phyloP scores from a whole-genome alignment of 2,888 invertebrate species.

The Stenchaetothrips biformis region DNA sequence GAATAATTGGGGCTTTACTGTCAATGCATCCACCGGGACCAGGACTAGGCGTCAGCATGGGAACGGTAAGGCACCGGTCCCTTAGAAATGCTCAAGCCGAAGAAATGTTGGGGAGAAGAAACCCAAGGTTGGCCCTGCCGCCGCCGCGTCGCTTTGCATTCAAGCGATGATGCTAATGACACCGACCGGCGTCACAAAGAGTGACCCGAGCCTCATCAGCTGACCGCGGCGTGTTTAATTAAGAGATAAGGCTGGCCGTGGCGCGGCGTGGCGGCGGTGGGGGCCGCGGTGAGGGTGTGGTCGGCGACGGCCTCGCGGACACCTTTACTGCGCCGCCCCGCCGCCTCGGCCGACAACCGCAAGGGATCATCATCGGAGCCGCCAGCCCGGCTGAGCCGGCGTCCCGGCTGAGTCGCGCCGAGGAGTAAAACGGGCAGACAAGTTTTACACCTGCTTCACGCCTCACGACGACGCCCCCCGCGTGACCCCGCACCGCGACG shows the following conservation, averaged over 20 bases:
- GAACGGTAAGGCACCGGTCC: too few relatives aligned
- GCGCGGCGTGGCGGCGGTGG: background rate
- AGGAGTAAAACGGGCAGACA: background rate
- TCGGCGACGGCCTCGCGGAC: too few relatives aligned
- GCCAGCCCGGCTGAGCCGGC: background rate
- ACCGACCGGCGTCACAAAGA: background rate
- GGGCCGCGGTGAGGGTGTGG: background rate
- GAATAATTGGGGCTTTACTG: too few relatives aligned
- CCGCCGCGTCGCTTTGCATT: background rate
- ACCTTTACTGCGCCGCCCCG: too few relatives aligned
- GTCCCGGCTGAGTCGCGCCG: background rate
- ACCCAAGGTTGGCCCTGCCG: background rate
- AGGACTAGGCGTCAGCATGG: too few relatives aligned
- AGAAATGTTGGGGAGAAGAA: too few relatives aligned
- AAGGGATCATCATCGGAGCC: background rate
- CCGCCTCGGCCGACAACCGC: too few relatives aligned
- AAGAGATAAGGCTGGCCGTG: background rate
- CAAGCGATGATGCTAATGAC: background rate
- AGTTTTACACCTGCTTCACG: constrained; percentile 1
- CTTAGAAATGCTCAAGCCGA: too few relatives aligned
- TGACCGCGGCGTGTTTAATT: background rate
- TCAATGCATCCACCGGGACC: too few relatives aligned
- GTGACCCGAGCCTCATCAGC: background rate
- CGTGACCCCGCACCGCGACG: background rate
- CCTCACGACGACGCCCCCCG: background rate